Percentiles rank a stretch among this genome's conserved stretches.
phyloP scores from a whole-genome alignment of 1,140 invertebrate species.

The Anoplolepis gracilipes region DNA sequence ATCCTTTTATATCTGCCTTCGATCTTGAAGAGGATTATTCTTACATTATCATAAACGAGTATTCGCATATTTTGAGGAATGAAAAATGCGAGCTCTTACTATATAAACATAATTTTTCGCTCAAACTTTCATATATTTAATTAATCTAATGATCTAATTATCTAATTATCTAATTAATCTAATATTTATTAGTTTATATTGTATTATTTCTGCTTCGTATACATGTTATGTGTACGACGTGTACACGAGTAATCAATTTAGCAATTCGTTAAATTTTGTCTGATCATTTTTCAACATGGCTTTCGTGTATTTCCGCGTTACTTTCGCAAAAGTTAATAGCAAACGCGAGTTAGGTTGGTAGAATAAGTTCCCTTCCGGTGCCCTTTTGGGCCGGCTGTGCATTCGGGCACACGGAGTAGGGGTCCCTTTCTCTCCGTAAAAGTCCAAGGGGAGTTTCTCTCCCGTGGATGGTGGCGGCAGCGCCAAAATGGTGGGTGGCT shows the following conservation, averaged over 20 bases:
- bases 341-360: slow-evolving; percentile 68
- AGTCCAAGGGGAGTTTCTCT: slow-evolving; percentile 70
- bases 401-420: slow-evolving; percentile 17
- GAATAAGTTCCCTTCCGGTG: slow-evolving; percentile 68
- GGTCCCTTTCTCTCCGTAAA: slow-evolving; percentile 53
- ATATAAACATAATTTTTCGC: neutral
- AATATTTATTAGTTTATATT: slow-evolving; percentile 27
- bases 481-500: slow-evolving; percentile 76
- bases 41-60: neutral
- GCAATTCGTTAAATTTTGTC: slow-evolving; percentile 36
- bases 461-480: slow-evolving; percentile 64
- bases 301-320: slow-evolving; percentile 9
- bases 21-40: neutral
- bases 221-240: neutral
- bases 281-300: neutral
- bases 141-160: neutral
- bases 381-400: slow-evolving; percentile 67
- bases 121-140: neutral
- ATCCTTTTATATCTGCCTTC: neutral
- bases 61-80: neutral
- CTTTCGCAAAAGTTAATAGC: slow-evolving; percentile 65
- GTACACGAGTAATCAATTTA: neutral
- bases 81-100: neutral
- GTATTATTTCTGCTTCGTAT: neutral
- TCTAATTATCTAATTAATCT: slow-evolving; percentile 41